phyloP scores from a whole-genome alignment of 1,140 invertebrate genomes.

The Tetramorium simillimum region DNA sequence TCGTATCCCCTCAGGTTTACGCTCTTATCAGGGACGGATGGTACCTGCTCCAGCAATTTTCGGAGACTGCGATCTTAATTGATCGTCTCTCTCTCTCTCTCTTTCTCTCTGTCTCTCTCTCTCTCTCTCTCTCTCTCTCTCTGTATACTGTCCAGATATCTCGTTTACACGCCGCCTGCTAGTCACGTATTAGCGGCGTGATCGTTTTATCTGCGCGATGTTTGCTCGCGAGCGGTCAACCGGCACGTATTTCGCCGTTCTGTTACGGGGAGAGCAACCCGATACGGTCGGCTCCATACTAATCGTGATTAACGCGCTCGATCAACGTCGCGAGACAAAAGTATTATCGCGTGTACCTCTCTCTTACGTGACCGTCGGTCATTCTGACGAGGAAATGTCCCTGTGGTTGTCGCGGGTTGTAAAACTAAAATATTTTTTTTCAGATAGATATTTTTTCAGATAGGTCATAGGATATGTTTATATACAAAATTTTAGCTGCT shows the following conservation, averaged over 20 bases:
- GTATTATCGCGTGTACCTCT: not conserved
- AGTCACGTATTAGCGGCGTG: conserved; percentile 38
- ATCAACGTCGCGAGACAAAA: conserved; percentile 18
- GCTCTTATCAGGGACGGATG: conserved; percentile 18
- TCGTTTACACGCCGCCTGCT: conserved; percentile 58
- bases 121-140: too few species aligned
- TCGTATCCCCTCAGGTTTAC: conserved; percentile 22
- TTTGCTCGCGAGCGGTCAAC: conserved; percentile 21
- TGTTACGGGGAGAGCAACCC: not conserved
- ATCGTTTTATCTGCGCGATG: conserved; percentile 40
- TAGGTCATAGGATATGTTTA: too few species aligned
- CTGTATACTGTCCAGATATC: conserved; percentile 22
- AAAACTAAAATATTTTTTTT: too few species aligned
- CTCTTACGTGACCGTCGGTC: not conserved
- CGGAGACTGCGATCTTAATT: conserved; percentile 62
- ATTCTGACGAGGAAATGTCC: too few species aligned
- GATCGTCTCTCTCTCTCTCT: not conserved
- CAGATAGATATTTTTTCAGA: too few species aligned
- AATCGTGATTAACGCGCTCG: conserved; percentile 34
- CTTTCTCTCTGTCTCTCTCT: too few species aligned
- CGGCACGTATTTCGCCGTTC: not conserved
- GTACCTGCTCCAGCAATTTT: conserved; percentile 53
- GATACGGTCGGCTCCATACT: not conserved
- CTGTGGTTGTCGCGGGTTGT: too few species aligned
- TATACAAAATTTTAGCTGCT: too few species aligned